Evolutionary conservation across 2,797 vertebrate species (phyloP).

Genomic region (Brachymystax lenok): DNA sequence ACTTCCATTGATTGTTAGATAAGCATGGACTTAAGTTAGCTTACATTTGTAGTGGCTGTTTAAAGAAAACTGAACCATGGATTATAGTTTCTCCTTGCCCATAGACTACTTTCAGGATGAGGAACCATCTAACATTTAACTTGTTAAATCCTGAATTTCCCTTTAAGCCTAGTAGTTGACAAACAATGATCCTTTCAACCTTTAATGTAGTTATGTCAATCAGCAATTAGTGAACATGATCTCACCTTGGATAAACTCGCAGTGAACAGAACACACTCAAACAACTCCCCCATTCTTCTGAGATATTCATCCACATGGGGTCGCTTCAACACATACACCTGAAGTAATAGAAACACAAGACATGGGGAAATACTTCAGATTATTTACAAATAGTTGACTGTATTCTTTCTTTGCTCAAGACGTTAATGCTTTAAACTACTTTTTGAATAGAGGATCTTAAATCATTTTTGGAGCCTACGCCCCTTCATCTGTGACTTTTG

Average conservation of each 20-base stretch:
- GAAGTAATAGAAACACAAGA: conserved; percentile 1
- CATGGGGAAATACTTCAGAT: not conserved
- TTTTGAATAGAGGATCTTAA: not conserved
- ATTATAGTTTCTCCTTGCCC: not conserved
- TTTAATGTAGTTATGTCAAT: not conserved
- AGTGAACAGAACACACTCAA: conserved; percentile 96
- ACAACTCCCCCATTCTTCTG: conserved; percentile 93
- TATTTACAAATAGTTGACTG: not conserved
- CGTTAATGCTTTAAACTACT: not conserved
- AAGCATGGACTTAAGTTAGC: not conserved
- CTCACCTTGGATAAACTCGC: conserved; percentile 96
- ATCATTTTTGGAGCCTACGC: not conserved
- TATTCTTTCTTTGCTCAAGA: not conserved
- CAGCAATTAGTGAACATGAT: not conserved
- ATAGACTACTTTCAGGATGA: not conserved
- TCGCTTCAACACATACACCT: conserved; percentile 96
- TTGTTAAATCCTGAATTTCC: not conserved
- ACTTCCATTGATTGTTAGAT: not conserved
- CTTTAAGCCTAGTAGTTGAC: not conserved
- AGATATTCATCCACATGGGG: conserved; percentile 96
- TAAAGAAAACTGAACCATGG: not conserved
- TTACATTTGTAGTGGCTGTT: not conserved
- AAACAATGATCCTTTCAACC: not conserved
- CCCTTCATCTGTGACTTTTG: not conserved
- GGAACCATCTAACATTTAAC: not conserved